Evolutionary conservation across 1,140 invertebrate species (phyloP).

Genomic region (Potamilus streckersoni): DNA sequence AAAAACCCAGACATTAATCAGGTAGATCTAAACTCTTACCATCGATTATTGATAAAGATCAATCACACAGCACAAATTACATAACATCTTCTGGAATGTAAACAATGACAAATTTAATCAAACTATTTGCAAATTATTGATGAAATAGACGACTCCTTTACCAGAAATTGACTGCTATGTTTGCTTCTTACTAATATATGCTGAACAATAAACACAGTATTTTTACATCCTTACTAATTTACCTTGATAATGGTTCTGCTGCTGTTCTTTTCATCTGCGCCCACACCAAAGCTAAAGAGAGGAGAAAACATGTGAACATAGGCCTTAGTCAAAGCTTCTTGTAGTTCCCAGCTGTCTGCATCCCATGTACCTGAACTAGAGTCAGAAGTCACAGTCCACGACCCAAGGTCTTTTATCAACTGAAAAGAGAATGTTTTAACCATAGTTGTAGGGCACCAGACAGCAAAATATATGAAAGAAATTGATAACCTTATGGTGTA

Average conservation of each 20-base stretch:
- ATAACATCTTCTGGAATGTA: too few relatives aligned
- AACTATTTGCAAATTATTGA: too few relatives aligned
- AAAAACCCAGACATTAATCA: too few relatives aligned
- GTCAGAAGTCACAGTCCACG: slow-evolving; percentile 23
- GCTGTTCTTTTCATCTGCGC: slow-evolving; percentile 21
- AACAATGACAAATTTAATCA: too few relatives aligned
- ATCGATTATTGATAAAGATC: too few relatives aligned
- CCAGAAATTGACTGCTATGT: too few relatives aligned
- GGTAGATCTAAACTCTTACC: too few relatives aligned
- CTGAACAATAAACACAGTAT: too few relatives aligned
- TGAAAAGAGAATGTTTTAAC: neutral
- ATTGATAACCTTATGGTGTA: too few relatives aligned
- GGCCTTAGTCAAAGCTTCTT: slow-evolving; percentile 11
- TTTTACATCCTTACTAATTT: neutral
- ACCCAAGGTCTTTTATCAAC: slow-evolving; percentile 17
- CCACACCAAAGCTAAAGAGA: slow-evolving; percentile 11
- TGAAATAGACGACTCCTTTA: too few relatives aligned
- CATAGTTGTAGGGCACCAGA: neutral
- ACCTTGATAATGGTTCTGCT: slow-evolving; percentile 20
- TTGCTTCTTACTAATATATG: too few relatives aligned
- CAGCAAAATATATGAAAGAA: neutral
- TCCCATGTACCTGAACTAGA: slow-evolving; percentile 17
- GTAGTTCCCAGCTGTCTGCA: slow-evolving; percentile 6
- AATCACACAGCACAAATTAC: too few relatives aligned
- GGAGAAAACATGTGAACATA: slow-evolving; percentile 5